phyloP scores from a whole-genome alignment of 1,140 invertebrate species.

The Triops cancriformis region DNA sequence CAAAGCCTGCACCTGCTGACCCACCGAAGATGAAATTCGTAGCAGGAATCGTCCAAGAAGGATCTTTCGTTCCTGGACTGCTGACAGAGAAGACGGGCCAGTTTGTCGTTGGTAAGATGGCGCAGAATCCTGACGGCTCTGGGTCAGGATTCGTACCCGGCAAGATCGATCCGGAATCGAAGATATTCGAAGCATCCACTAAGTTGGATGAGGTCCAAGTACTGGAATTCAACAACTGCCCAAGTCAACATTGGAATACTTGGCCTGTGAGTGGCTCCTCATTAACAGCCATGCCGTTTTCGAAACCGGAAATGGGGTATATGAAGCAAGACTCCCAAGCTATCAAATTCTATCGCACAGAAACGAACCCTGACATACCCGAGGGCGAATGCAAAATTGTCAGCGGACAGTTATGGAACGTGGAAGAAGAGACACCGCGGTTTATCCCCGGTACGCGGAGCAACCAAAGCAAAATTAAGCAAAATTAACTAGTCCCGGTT shows the following conservation, averaged over 20 bases:
- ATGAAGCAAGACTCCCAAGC: constrained; percentile 57
- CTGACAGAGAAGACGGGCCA: constrained; percentile 48
- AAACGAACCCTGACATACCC: constrained; percentile 38
- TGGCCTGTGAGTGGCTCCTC: background rate
- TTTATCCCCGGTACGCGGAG: background rate
- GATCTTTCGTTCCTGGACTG: constrained; percentile 47
- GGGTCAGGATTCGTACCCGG: constrained; percentile 27
- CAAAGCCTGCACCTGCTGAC: constrained; percentile 54
- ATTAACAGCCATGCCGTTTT: constrained; percentile 19
- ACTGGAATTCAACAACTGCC: background rate
- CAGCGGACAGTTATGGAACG: constrained; percentile 48
- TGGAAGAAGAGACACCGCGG: constrained; percentile 46
- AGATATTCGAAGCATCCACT: constrained; percentile 24
- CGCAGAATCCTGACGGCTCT: background rate
- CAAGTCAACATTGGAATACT: background rate
- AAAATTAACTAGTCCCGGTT: constrained; percentile 38
- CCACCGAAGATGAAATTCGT: constrained; percentile 35
- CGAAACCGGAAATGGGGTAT: constrained; percentile 44
- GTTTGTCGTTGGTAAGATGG: background rate
- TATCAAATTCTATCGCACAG: constrained; percentile 60
- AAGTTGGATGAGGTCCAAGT: background rate
- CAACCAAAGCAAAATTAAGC: background rate
- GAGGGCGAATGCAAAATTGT: constrained; percentile 50
- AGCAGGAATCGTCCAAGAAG: constrained; percentile 29
- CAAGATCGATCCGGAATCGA: constrained; percentile 21